Conservation (phyloP, 2,113 vertebrate genomes). For the Poeciliopsis occidentalis region DNA sequence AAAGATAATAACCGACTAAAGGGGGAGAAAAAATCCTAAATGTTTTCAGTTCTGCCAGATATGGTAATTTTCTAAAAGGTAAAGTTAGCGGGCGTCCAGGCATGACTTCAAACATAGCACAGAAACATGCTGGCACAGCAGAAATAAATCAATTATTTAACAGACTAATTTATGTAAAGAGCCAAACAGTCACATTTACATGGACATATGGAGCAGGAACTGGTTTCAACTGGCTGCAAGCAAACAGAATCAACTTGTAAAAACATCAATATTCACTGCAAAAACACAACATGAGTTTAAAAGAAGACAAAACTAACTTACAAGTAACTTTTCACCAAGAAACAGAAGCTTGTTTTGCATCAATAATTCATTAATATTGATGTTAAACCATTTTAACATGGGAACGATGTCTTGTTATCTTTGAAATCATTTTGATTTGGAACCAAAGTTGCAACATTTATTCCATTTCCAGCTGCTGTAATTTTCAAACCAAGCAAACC, state of each 20-base stretch:
- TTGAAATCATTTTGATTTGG: too few relatives aligned
- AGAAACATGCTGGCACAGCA: background rate
- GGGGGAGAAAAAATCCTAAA: background rate
- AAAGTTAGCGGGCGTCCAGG: background rate
- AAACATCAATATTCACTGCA: background rate
- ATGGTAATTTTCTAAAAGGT: background rate
- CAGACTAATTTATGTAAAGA: background rate
- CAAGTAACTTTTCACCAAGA: too few relatives aligned
- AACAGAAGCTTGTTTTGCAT: too few relatives aligned
- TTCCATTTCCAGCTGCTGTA: too few relatives aligned
- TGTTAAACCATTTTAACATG: too few relatives aligned
- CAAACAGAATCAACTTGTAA: background rate
- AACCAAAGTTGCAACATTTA: too few relatives aligned
- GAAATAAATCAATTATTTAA: background rate
- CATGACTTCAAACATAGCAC: background rate
- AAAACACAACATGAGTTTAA: too few relatives aligned
- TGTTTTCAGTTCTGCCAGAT: background rate
- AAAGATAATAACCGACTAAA: constrained; percentile 9
- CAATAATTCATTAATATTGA: too few relatives aligned
- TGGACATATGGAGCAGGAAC: background rate
- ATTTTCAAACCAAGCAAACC: too few relatives aligned
- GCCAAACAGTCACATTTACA: background rate
- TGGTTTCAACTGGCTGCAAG: background rate
- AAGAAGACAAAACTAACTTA: too few relatives aligned
- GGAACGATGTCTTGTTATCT: too few relatives aligned